Conservation (phyloP, 2,113 vertebrate genomes). For the Albula goreensis region DNA sequence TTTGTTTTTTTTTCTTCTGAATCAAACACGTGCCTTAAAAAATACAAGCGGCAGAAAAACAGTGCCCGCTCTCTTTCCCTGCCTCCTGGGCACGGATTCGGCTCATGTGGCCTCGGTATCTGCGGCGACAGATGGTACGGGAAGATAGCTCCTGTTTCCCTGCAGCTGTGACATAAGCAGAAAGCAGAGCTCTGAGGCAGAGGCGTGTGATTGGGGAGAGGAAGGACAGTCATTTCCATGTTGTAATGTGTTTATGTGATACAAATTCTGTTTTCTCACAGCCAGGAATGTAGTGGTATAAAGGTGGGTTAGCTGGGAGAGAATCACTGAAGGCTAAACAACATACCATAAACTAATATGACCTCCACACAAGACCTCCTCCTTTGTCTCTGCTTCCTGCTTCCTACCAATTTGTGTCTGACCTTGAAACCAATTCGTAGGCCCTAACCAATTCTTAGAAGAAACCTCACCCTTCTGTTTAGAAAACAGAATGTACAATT, state of each 20-base stretch:
- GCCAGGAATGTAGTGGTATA: not conserved
- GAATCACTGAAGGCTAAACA: too few relatives aligned
- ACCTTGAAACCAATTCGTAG: too few relatives aligned
- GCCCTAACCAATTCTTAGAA: too few relatives aligned
- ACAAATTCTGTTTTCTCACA: not conserved
- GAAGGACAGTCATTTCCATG: not conserved
- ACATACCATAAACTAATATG: too few relatives aligned
- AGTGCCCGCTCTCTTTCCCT: not conserved
- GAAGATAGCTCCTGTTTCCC: not conserved
- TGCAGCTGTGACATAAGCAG: not conserved
- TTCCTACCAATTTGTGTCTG: too few relatives aligned
- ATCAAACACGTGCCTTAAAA: not conserved
- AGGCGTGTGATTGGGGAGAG: not conserved
- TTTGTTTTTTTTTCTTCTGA: not conserved
- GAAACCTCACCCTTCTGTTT: too few relatives aligned
- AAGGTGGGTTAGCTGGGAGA: not conserved
- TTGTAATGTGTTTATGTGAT: not conserved
- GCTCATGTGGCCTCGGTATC: not conserved
- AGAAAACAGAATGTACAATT: too few relatives aligned
- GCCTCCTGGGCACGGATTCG: not conserved
- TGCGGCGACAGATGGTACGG: not conserved
- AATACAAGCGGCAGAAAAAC: not conserved
- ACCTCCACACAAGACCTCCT: too few relatives aligned
- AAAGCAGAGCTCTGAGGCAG: not conserved
- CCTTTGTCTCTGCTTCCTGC: too few relatives aligned